Conservation (phyloP, 2,888 invertebrate genomes). For the Volucella bombylans region DNA sequence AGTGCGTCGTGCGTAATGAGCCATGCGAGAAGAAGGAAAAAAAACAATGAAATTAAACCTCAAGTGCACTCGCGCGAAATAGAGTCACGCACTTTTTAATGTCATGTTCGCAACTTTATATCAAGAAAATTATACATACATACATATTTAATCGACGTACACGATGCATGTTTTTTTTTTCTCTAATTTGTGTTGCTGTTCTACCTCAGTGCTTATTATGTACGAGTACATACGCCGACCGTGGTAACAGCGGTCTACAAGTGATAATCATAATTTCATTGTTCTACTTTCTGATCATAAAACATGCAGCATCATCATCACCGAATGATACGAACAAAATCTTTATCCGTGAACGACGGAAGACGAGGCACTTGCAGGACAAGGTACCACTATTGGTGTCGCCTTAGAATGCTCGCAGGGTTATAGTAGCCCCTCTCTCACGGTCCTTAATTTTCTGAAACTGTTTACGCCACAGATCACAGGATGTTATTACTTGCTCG, state of each 20-base stretch:
- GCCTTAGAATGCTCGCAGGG: not conserved
- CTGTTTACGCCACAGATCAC: slow-evolving; percentile 63
- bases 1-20: slow-evolving; percentile 53
- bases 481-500: slow-evolving; percentile 64
- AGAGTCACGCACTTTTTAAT: slow-evolving; percentile 73
- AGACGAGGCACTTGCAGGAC: slow-evolving; percentile 19
- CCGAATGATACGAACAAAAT: slow-evolving; percentile 48
- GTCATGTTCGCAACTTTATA: slow-evolving; percentile 73
- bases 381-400: slow-evolving; percentile 11
- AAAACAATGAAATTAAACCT: slow-evolving; percentile 11
- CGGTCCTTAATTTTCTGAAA: slow-evolving; percentile 69
- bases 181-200: not conserved
- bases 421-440: slow-evolving; percentile 48
- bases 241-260: slow-evolving; percentile 21
- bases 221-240: slow-evolving; percentile 4
- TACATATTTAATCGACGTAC: slow-evolving; percentile 60
- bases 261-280: slow-evolving; percentile 57
- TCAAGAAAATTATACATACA: slow-evolving; percentile 72
- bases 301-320: slow-evolving; percentile 45
- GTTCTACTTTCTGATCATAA: slow-evolving; percentile 41
- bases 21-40: not conserved
- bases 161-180: slow-evolving; percentile 39
- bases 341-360: slow-evolving; percentile 36
- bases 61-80: slow-evolving; percentile 65
- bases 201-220: slow-evolving; percentile 54